Evolutionary conservation across 1,140 invertebrate species (phyloP), one percentile per base, ranked within the genome.

Genomic region (Hyphantria cunea): DNA sequence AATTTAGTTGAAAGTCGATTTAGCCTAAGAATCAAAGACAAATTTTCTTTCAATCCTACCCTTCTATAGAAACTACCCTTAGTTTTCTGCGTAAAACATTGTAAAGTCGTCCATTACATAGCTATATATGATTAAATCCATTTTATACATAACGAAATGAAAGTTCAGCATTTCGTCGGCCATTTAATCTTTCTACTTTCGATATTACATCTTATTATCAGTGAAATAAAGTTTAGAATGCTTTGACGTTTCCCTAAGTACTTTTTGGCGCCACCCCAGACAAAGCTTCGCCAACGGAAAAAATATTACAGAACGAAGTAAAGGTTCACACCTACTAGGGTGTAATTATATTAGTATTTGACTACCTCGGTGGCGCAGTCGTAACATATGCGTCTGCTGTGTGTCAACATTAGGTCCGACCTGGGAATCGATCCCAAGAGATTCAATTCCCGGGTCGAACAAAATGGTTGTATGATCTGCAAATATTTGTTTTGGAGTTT

Each of bases 201-300:
- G 2, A 25, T 25, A 25, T 25, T 14, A 15, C 11, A 39, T 33
- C 12, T 13, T 58, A 58, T 6, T 0, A 0, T 7, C 6, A 4
- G 11, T 5, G 0, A 31, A 8, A 11, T 48, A 37, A 0, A 39
- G 55, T 39, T 25, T n/a, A 48, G 37, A 41, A 31, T 47, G 7
- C 15, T 0, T 14, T 58, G 17, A 10, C 5, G 6, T 0, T 15
- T 7, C 8, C 0, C 39, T 52, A 32, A 62, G 34, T 45, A 45
- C 14, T 55, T 55, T 62, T 62, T 76, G 84, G 84, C 84, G 84
- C 84, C 84, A 86, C 80, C 84, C 17, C 84, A 86, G 82, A 84
- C 84, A 83, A 60, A 61, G 78, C 72, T 77, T 53, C 76, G 72
- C 78, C 78, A 78, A 69, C 75, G 71, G 77, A 78, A 82, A 84